These are phyloP conservation scores for Tiliacea citrago DNA, from an alignment of 2,888 invertebrate genomes.

Conservation along the genomic window DNA sequence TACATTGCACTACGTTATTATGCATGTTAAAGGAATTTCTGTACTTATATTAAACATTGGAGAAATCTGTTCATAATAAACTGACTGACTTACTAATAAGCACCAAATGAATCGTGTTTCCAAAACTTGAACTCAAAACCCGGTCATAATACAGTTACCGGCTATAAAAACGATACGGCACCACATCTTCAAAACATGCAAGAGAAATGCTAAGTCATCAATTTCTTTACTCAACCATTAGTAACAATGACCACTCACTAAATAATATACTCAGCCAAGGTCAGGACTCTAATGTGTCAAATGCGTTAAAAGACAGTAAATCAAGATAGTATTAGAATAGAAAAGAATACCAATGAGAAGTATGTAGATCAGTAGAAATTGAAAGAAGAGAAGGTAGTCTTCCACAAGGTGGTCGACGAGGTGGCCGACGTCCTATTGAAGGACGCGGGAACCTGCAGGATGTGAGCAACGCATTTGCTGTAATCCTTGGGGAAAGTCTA, in stretches of 20 bases:
- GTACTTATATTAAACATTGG: neutral
- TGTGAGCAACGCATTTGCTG: neutral
- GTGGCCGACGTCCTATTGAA: neutral
- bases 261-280: conserved; percentile 57
- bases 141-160: conserved; percentile 72
- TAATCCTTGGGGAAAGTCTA: neutral
- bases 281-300: conserved; percentile 31
- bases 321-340: neutral
- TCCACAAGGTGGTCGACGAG: neutral
- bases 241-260: conserved; percentile 51
- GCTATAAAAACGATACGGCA: conserved; percentile 58
- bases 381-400: neutral
- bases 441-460: neutral
- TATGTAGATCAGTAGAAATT: neutral
- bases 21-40: neutral
- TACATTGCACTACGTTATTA: neutral
- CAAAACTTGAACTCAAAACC: conserved; percentile 64
- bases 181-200: conserved; percentile 60
- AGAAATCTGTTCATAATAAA: conserved; percentile 24
- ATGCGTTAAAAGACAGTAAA: conserved; percentile 48
- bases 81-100: conserved; percentile 32
- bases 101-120: conserved; percentile 45
- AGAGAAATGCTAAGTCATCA: conserved; percentile 66
- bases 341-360: neutral
- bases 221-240: conserved; percentile 63